Evolutionary conservation across 2,888 invertebrate species (phyloP).

Genomic region (Syrista parreyssii): DNA sequence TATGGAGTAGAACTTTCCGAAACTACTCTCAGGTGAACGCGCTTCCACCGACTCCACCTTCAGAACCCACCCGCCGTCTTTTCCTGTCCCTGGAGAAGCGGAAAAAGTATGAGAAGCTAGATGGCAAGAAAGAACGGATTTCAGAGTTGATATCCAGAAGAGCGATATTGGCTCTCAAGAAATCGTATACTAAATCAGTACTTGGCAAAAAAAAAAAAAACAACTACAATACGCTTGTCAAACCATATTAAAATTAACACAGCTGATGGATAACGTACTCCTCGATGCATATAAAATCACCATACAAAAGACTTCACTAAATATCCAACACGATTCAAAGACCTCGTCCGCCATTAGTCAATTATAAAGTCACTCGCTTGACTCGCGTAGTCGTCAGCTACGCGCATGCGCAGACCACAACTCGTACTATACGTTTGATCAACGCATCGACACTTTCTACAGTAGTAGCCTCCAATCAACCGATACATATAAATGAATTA

Average conservation of each 20-base stretch:
- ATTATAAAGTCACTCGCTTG: not conserved
- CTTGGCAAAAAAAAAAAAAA: not conserved
- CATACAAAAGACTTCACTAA: no score
- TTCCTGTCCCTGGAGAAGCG: not conserved
- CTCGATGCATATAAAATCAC: not conserved
- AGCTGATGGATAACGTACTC: not conserved
- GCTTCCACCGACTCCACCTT: not conserved
- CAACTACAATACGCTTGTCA: not conserved
- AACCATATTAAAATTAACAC: not conserved
- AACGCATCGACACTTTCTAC: not conserved
- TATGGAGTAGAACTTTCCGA: not conserved
- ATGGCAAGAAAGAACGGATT: not conserved
- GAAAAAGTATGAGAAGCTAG: not conserved
- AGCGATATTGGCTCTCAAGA: not conserved
- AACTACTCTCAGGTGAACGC: not conserved
- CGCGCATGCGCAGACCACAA: no score
- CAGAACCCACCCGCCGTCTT: not conserved
- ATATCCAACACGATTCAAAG: not conserved
- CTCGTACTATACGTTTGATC: not conserved
- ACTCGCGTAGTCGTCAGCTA: not conserved
- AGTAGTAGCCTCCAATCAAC: not conserved
- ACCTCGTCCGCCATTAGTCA: not conserved
- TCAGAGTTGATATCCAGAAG: not conserved
- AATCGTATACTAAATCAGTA: not conserved
- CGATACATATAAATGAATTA: not conserved